phyloP scores from a whole-genome alignment of 2,113 vertebrate genomes.

The Thermophis baileyi region DNA sequence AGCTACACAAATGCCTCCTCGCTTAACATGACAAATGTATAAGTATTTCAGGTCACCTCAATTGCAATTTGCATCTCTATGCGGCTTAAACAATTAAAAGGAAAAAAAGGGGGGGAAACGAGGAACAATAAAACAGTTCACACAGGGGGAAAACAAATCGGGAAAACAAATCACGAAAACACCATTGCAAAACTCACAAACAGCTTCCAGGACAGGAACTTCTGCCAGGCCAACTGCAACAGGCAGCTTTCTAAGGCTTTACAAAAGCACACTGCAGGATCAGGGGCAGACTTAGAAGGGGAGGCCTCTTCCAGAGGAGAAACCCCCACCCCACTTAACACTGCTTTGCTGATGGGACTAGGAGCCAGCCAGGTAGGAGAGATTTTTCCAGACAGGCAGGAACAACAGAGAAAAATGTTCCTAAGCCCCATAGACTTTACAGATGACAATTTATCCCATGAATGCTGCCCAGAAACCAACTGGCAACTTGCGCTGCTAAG shows the following conservation, averaged over 20 bases:
- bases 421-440: not conserved
- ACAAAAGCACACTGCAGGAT: not conserved
- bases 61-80: not conserved
- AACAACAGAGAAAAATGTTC: not conserved
- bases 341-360: not conserved
- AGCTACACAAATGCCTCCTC: not conserved
- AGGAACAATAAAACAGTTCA: not conserved
- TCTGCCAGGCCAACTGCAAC: not conserved
- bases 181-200: not conserved
- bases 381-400: not conserved
- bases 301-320: not conserved
- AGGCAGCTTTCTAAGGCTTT: not conserved
- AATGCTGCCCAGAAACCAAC: not conserved
- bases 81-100: not conserved
- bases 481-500: not conserved
- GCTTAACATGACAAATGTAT: not conserved
- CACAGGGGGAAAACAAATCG: not conserved
- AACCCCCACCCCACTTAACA: not conserved
- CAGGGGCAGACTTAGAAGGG: not conserved
- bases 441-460: not conserved
- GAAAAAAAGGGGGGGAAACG: fast-evolving
- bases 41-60: not conserved
- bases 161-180: not conserved
- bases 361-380: not conserved
- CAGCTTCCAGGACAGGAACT: not conserved